phyloP scores from a whole-genome alignment of 2,797 vertebrate species.

The Chelon auratus region DNA sequence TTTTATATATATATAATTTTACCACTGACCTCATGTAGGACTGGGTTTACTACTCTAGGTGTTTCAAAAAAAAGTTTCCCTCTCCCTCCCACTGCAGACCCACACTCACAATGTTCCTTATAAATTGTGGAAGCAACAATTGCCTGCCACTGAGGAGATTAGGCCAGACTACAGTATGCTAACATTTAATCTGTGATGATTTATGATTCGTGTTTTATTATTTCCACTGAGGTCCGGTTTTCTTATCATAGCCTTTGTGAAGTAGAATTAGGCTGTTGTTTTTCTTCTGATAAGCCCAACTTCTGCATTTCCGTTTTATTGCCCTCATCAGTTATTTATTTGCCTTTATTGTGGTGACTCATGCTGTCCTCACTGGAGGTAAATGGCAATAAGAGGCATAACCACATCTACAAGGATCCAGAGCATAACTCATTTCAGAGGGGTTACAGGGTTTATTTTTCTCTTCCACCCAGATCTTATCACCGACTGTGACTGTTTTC shows the following conservation, averaged over 20 bases:
- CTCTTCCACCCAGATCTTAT: conserved; percentile 74
- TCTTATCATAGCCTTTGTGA: conserved; percentile 64
- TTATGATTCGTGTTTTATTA: conserved; percentile 76
- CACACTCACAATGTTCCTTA: conserved; percentile 32
- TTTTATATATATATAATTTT: conserved; percentile 17
- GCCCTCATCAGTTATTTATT: conserved; percentile 78
- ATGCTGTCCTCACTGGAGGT: conserved; percentile 68
- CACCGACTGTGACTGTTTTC: conserved; percentile 68
- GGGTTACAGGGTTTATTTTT: conserved; percentile 65
- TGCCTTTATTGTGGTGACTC: conserved; percentile 70
- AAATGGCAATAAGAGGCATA: conserved; percentile 75
- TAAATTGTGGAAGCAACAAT: conserved; percentile 59
- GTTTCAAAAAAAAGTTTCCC: conserved; percentile 22
- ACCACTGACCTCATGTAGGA: conserved; percentile 5
- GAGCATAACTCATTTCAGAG: conserved; percentile 70
- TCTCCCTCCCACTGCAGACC: conserved; percentile 13
- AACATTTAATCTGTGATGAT: conserved; percentile 74
- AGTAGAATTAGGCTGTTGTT: conserved; percentile 60
- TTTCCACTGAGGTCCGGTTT: conserved; percentile 65
- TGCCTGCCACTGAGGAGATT: conserved; percentile 54
- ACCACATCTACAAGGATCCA: conserved; percentile 68
- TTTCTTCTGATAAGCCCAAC: conserved; percentile 72
- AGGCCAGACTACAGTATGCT: conserved; percentile 53
- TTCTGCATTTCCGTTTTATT: conserved; percentile 72
- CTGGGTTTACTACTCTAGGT: conserved; percentile 26